phyloP scores from a whole-genome alignment of 2,797 vertebrate genomes.

The Borostomias antarcticus region DNA sequence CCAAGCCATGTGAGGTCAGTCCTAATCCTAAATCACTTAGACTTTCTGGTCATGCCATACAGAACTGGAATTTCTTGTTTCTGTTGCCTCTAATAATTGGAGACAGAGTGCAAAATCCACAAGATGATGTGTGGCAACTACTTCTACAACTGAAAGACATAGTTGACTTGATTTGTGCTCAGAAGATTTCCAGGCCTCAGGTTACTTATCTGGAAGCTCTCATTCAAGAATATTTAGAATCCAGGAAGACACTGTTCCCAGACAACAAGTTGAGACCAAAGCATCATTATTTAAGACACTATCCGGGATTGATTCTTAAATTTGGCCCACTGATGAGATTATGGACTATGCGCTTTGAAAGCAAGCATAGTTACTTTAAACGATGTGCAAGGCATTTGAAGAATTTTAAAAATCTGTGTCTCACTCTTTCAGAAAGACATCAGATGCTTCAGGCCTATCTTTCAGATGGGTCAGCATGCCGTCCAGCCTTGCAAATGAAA shows the following conservation, averaged over 20 bases:
- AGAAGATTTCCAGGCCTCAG: conserved; percentile 30
- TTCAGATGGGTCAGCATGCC: conserved; percentile 33
- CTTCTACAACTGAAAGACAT: conserved; percentile 27
- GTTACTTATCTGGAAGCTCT: conserved; percentile 29
- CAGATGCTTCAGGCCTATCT: conserved; percentile 49
- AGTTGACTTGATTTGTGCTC: conserved; percentile 31
- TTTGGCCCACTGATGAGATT: conserved; percentile 39
- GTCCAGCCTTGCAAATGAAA: conserved; percentile 40
- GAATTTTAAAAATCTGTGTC: conserved; percentile 11
- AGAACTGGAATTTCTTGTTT: conserved; percentile 22
- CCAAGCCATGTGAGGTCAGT: conserved; percentile 24
- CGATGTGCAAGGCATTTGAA: conserved; percentile 29
- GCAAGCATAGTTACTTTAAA: conserved; percentile 40
- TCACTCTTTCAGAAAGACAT: conserved; percentile 29
- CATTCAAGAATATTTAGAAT: conserved; percentile 40
- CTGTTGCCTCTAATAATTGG: conserved; percentile 28
- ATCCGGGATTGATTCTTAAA: conserved; percentile 38
- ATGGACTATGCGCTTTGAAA: conserved; percentile 45
- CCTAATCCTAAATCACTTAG: background rate
- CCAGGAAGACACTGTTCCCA: conserved; percentile 32
- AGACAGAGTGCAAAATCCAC: conserved; percentile 27
- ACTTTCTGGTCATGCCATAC: conserved; percentile 17
- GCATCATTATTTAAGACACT: conserved; percentile 38
- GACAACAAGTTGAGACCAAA: conserved; percentile 44
- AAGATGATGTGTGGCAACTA: conserved; percentile 38